Percentiles rank a stretch among this genome's conserved stretches.
Evolutionary conservation across 2,797 vertebrate species (phyloP).

Genomic region (Morus bassanus): DNA sequence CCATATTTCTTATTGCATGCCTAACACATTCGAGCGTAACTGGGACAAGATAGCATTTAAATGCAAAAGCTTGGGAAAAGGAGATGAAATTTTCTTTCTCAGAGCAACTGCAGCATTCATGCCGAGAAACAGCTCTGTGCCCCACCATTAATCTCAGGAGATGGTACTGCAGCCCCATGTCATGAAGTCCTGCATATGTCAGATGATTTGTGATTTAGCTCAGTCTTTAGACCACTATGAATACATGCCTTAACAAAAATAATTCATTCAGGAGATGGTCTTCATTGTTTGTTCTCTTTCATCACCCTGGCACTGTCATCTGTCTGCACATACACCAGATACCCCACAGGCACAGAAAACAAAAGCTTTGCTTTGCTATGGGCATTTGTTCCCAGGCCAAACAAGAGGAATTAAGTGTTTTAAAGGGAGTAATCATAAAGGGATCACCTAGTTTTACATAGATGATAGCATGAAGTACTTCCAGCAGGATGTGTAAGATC

Average conservation of each 20-base stretch:
- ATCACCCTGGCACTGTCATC: background rate
- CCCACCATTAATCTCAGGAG: background rate
- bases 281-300: background rate
- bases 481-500: background rate
- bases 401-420: background rate
- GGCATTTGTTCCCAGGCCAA: background rate
- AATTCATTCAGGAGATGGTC: background rate
- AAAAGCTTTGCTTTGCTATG: background rate
- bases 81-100: background rate
- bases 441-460: background rate
- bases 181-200: background rate
- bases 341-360: background rate
- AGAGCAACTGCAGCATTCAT: background rate
- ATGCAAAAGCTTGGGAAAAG: background rate
- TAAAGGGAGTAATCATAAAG: background rate
- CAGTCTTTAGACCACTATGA: background rate
- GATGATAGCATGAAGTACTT: background rate
- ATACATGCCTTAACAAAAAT: background rate
- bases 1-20: slow-evolving; percentile 1
- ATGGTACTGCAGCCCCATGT: background rate
- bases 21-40: slow-evolving; percentile 13
- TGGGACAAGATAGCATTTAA: slow-evolving; percentile 25
- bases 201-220: background rate
- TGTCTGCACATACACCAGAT: background rate
- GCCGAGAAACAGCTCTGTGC: background rate